These are phyloP conservation scores for Xyliphius kryptos DNA, from an alignment of 2,113 vertebrate genomes.

Conservation along the genomic window DNA sequence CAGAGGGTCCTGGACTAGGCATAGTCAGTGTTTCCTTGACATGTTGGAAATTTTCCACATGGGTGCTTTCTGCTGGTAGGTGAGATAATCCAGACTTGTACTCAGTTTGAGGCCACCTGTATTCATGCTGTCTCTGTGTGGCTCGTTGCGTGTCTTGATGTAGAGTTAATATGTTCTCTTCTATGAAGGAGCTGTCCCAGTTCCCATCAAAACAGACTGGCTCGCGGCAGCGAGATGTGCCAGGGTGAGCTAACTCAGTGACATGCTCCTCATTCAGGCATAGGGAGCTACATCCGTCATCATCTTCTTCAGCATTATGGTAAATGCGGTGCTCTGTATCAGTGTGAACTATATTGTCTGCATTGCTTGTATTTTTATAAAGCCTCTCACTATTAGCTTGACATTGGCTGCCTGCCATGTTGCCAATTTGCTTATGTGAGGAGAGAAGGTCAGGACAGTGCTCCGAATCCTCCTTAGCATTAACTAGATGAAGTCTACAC, in stretches of 20 bases:
- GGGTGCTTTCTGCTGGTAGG: slow-evolving; percentile 16
- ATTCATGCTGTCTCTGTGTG: slow-evolving; percentile 29
- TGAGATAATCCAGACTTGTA: slow-evolving; percentile 37
- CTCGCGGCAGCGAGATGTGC: slow-evolving; percentile 28
- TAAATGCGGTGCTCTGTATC: slow-evolving; percentile 56
- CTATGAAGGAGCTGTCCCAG: slow-evolving; percentile 33
- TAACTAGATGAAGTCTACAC: slow-evolving; percentile 57
- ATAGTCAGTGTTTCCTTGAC: slow-evolving; percentile 31
- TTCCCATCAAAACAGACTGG: slow-evolving; percentile 37
- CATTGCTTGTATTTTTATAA: slow-evolving; percentile 23
- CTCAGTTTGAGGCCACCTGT: slow-evolving; percentile 26
- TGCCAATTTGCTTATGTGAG: slow-evolving; percentile 47
- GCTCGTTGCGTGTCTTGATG: slow-evolving; percentile 24
- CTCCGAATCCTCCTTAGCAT: slow-evolving; percentile 44
- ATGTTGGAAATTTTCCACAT: slow-evolving; percentile 30
- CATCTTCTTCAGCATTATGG: slow-evolving; percentile 48
- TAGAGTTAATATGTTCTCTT: slow-evolving; percentile 15
- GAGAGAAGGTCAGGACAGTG: slow-evolving; percentile 43
- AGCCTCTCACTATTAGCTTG: slow-evolving; percentile 24
- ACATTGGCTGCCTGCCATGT: slow-evolving; percentile 39
- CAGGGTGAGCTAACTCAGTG: slow-evolving; percentile 37
- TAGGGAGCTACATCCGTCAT: slow-evolving; percentile 60
- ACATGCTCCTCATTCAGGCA: slow-evolving; percentile 62
- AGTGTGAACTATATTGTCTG: slow-evolving; percentile 53
- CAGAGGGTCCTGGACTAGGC: slow-evolving; percentile 12